These are phyloP conservation scores for Cantharis flavilabris DNA, from an alignment of 2,888 invertebrate genomes.

Conservation along the genomic window DNA sequence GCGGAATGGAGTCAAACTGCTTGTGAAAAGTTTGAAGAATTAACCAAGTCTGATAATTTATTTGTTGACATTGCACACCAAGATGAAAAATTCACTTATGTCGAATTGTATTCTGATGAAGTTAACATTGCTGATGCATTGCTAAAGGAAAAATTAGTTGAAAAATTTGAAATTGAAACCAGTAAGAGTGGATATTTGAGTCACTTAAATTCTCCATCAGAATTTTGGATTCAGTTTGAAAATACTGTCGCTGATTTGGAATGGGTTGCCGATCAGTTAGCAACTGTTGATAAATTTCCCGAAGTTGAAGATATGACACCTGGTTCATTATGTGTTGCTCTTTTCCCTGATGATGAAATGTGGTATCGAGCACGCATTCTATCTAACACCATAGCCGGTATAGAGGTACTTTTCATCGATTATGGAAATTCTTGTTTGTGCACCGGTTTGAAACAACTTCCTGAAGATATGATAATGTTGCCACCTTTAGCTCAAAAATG, in stretches of 20 bases:
- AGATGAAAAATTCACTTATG: slow-evolving; percentile 67
- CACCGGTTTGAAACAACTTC: slow-evolving; percentile 63
- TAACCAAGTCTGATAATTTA: slow-evolving; percentile 36
- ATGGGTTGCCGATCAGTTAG: slow-evolving; percentile 64
- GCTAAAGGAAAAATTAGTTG: slow-evolving; percentile 63
- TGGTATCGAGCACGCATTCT: slow-evolving; percentile 71
- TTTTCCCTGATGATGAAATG: slow-evolving; percentile 66
- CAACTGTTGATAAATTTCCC: slow-evolving; percentile 59
- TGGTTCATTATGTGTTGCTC: slow-evolving; percentile 67
- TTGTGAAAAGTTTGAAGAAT: slow-evolving; percentile 59
- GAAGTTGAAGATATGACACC: slow-evolving; percentile 60
- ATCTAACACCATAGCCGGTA: slow-evolving; percentile 60
- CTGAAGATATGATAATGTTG: slow-evolving; percentile 62
- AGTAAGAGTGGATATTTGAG: slow-evolving; percentile 65
- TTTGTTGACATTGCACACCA: slow-evolving; percentile 44
- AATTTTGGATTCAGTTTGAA: slow-evolving; percentile 77
- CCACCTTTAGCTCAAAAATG: slow-evolving; percentile 69
- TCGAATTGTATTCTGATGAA: slow-evolving; percentile 67
- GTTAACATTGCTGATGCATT: slow-evolving; percentile 66
- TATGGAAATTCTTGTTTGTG: slow-evolving; percentile 71
- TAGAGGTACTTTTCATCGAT: slow-evolving; percentile 69
- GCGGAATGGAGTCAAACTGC: slow-evolving; percentile 70
- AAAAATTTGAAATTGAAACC: slow-evolving; percentile 38
- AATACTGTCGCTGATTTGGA: slow-evolving; percentile 63
- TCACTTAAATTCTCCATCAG: slow-evolving; percentile 68